These are phyloP conservation scores for Syrmaticus mikado DNA, from an alignment of 2,113 vertebrate species.

Conservation along the genomic window DNA sequence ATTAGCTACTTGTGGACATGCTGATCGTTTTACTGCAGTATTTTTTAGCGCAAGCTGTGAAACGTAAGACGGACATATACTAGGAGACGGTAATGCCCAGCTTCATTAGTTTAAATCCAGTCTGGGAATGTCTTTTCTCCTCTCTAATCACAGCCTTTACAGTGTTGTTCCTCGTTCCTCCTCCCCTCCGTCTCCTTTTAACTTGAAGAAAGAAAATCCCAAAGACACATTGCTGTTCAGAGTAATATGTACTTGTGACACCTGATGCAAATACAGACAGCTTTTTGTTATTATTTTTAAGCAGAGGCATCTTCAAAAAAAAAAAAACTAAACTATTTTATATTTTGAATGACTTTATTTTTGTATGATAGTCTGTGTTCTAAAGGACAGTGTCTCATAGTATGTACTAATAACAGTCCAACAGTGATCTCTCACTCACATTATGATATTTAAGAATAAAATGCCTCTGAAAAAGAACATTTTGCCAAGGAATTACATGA, in stretches of 20 bases:
- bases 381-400: neutral
- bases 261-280: neutral
- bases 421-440: neutral
- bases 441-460: neutral
- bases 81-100: neutral
- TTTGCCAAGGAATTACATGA: neutral
- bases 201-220: neutral
- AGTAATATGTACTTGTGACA: neutral
- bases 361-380: neutral
- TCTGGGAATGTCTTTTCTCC: slow-evolving; percentile 8
- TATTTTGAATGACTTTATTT: neutral
- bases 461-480: neutral
- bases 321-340: neutral
- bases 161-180: neutral
- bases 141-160: neutral
- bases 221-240: neutral
- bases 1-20: neutral
- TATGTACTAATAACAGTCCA: neutral
- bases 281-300: neutral
- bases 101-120: slow-evolving; percentile 28
- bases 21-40: neutral
- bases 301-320: neutral
- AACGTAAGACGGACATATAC: neutral
- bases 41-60: neutral
- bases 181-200: neutral